Evolutionary conservation across 1,140 invertebrate species (phyloP).

Genomic region (Drosophila ogumai): DNA sequence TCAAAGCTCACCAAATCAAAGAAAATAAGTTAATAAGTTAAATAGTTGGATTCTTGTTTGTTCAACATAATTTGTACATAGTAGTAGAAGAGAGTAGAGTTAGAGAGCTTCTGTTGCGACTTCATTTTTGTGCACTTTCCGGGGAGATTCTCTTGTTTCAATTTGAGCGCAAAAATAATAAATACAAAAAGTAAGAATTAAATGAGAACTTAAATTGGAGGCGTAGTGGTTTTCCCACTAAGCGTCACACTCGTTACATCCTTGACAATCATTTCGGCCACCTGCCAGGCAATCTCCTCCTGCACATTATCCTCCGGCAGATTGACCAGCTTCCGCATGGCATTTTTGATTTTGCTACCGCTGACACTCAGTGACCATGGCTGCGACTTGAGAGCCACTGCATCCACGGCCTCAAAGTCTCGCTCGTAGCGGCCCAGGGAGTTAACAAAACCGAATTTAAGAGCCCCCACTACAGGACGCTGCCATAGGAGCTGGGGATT

Average conservation of each 20-base stretch:
- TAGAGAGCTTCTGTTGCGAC: slow-evolving; percentile 44
- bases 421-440: slow-evolving; percentile 94
- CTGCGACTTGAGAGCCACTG: slow-evolving; percentile 86
- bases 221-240: slow-evolving; percentile 68
- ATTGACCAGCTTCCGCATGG: slow-evolving; percentile 92
- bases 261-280: slow-evolving; percentile 97
- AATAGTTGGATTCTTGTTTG: slow-evolving; percentile 21
- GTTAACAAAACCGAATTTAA: slow-evolving; percentile 94
- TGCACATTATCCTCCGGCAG: slow-evolving; percentile 93
- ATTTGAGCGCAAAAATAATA: slow-evolving; percentile 34
- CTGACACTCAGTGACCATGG: slow-evolving; percentile 74
- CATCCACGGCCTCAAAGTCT: slow-evolving; percentile 93
- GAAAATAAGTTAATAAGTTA: slow-evolving; percentile 33
- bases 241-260: slow-evolving; percentile 95
- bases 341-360: slow-evolving; percentile 86
- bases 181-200: slow-evolving; percentile 14
- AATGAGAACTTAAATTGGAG: slow-evolving; percentile 28
- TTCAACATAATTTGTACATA: slow-evolving; percentile 49
- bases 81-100: slow-evolving; percentile 7
- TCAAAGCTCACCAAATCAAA: slow-evolving; percentile 30
- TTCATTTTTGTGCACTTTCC: slow-evolving; percentile 26
- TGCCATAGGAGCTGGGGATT: slow-evolving; percentile 95
- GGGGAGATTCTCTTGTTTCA: slow-evolving; percentile 28
- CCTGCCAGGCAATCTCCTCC: slow-evolving; percentile 97
- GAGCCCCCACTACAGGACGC: slow-evolving; percentile 87